Evolutionary conservation across 2,797 vertebrate species (phyloP).

Genomic region (Heteromormyrus szaboi): DNA sequence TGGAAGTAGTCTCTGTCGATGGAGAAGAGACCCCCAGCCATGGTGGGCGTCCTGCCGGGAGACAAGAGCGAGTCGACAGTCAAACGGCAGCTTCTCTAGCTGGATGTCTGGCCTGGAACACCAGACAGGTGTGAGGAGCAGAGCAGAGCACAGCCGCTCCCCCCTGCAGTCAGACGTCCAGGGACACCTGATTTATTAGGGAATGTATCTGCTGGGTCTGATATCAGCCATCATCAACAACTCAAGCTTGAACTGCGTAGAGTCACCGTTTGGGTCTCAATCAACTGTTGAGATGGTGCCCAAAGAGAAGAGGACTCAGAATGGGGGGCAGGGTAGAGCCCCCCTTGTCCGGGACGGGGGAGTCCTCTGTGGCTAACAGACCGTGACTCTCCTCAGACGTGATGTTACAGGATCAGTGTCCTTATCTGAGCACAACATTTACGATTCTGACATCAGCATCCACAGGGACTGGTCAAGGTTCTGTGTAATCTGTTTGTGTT

Average conservation of each 20-base stretch:
- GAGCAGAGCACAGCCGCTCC: not conserved
- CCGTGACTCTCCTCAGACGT: not conserved
- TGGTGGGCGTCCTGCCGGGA: conserved; percentile 85
- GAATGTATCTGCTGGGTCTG: not conserved
- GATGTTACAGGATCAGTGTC: not conserved
- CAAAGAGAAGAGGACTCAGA: not conserved
- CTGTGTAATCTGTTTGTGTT: not conserved
- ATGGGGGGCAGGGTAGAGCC: not conserved
- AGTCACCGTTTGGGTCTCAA: not conserved
- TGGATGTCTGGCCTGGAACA: not conserved
- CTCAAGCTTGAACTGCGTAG: not conserved
- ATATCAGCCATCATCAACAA: not conserved
- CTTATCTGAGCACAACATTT: not conserved
- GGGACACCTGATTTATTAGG: not conserved
- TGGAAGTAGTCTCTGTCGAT: conserved; percentile 98
- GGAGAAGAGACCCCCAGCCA: conserved; percentile 97
- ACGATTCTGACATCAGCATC: not conserved
- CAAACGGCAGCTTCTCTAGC: not conserved
- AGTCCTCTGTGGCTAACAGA: not conserved
- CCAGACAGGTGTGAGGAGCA: no score
- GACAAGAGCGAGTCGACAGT: not conserved
- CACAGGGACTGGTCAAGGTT: not conserved
- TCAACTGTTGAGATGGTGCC: not conserved
- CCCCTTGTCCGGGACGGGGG: no score
- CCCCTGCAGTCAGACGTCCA: not conserved